A percentile compares a stretch with the other conserved stretches of the same genome.
Evolutionary conservation across 2,113 vertebrate species (phyloP).

Genomic region (Zosterops lateralis): DNA sequence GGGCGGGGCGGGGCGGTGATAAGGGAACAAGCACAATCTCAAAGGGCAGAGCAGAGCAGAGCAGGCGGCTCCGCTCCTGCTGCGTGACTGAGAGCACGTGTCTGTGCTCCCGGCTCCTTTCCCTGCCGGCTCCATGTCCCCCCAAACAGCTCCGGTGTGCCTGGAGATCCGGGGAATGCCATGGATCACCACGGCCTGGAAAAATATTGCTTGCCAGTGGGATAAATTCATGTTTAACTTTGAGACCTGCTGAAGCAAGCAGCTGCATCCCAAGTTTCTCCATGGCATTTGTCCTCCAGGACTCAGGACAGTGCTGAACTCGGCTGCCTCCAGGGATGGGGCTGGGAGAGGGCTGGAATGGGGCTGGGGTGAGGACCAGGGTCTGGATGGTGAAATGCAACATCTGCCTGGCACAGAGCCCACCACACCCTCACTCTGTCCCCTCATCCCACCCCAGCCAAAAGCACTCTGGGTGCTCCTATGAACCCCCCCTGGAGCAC

Average conservation of each 20-base stretch:
- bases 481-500: not conserved
- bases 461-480: not conserved
- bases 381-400: not conserved
- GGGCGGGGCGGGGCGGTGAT: not conserved
- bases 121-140: not conserved
- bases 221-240: not conserved
- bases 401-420: not conserved
- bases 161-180: not conserved
- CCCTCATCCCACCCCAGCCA: not conserved
- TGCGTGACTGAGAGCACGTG: not conserved
- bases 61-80: not conserved
- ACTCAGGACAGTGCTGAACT: rapidly evolving
- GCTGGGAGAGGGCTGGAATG: not conserved
- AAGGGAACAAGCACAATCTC: not conserved
- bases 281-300: not conserved
- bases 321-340: not conserved
- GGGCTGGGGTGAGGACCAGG: not conserved
- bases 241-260: rapidly evolving
- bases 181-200: not conserved
- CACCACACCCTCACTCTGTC: not conserved
- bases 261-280: not conserved
- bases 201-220: not conserved
- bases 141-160: not conserved
- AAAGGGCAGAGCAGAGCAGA: not conserved
- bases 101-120: not conserved